phyloP scores from a whole-genome alignment of 2,888 invertebrate genomes.

The Gortyna flavago region DNA sequence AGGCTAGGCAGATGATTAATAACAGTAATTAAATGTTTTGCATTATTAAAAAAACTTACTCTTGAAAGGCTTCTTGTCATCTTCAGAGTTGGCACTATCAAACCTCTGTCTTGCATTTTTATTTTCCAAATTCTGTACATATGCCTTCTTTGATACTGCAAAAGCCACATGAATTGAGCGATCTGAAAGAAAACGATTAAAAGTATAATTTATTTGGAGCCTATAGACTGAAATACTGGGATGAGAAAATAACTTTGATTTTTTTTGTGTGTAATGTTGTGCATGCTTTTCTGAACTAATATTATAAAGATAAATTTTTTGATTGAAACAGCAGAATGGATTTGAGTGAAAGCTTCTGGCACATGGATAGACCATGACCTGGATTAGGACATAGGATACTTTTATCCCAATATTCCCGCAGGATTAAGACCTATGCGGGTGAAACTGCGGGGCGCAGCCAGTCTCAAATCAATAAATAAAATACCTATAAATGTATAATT shows the following conservation, averaged over 20 bases:
- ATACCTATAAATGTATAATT: no score
- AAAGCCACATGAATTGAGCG: slow-evolving; percentile 94
- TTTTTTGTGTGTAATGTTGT: neutral
- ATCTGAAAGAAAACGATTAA: slow-evolving; percentile 80
- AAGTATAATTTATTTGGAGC: neutral
- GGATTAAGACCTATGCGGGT: no score
- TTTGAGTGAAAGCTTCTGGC: no score
- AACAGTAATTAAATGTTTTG: neutral
- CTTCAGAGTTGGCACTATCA: slow-evolving; percentile 60
- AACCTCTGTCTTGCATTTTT: slow-evolving; percentile 65
- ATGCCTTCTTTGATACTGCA: slow-evolving; percentile 95
- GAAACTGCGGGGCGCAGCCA: no score
- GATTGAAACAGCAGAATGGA: no score
- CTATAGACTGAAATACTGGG: neutral
- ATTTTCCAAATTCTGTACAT: slow-evolving; percentile 76
- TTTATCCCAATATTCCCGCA: no score
- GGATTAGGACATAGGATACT: no score
- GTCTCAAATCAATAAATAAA: neutral
- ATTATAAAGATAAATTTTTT: no score
- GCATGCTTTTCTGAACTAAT: no score
- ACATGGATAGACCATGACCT: no score
- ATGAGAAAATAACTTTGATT: neutral
- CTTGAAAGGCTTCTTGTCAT: slow-evolving; percentile 58
- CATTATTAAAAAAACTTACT: slow-evolving; percentile 40
- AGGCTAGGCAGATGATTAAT: neutral